These are phyloP conservation scores for Sus cebifrons DNA, from an alignment of 2,797 vertebrate genomes.

Conservation along the genomic window DNA sequence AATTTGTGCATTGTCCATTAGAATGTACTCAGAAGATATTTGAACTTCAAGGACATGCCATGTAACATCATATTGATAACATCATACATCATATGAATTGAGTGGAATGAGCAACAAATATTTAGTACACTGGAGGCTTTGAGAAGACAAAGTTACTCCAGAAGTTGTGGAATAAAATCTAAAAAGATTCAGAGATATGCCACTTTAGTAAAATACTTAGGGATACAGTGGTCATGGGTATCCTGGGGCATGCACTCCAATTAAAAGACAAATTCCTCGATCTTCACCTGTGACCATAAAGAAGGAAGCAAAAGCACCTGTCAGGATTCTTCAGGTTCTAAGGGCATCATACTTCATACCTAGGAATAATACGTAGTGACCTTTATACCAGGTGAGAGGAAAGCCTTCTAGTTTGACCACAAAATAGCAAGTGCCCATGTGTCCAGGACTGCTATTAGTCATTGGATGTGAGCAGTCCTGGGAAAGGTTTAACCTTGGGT, in stretches of 20 bases:
- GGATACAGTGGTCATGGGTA: not conserved
- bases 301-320: constrained; percentile 1
- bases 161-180: not conserved
- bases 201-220: not conserved
- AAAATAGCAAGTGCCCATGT: not conserved
- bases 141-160: not conserved
- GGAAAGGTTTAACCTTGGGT: constrained; percentile 15
- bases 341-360: not conserved
- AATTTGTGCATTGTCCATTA: not conserved
- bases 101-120: not conserved
- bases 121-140: not conserved
- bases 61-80: not conserved
- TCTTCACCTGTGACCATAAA: not conserved
- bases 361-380: constrained; percentile 16
- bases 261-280: not conserved
- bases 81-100: not conserved
- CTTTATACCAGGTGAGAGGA: not conserved
- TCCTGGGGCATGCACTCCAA: not conserved
- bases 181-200: not conserved
- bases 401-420: not conserved
- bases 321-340: constrained; percentile 10
- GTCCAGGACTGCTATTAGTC: not conserved
- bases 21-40: not conserved
- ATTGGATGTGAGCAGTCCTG: not conserved
- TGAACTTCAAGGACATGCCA: not conserved